Percentiles rank a stretch among this genome's conserved stretches.
These are phyloP conservation scores for Paguma larvata DNA, from an alignment of 2,797 vertebrate genomes.

Conservation along the genomic window DNA sequence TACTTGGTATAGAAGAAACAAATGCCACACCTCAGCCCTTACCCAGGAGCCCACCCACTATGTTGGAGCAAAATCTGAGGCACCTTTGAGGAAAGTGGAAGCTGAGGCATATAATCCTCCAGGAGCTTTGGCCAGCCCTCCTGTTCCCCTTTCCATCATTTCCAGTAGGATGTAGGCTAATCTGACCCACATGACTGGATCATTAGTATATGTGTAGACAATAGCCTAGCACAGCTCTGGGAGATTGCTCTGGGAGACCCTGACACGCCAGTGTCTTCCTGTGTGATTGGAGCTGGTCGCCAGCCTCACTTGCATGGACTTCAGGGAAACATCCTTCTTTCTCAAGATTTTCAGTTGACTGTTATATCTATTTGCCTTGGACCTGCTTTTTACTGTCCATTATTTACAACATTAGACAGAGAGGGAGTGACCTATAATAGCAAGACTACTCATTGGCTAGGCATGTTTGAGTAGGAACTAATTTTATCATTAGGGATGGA, in stretches of 20 bases:
- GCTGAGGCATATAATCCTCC: not conserved
- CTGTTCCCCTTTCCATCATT: not conserved
- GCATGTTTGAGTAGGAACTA: not conserved
- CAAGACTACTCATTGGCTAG: not conserved
- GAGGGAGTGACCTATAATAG: not conserved
- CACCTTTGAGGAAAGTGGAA: not conserved
- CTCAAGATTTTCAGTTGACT: not conserved
- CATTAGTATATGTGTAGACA: not conserved
- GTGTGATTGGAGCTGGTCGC: not conserved
- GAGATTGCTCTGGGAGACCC: not conserved
- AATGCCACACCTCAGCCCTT: not conserved
- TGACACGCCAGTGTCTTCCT: not conserved
- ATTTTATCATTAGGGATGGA: not conserved
- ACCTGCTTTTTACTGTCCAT: not conserved
- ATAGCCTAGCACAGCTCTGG: not conserved
- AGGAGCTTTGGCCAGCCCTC: not conserved
- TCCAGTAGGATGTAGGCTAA: not conserved
- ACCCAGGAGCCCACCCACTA: rapidly evolving
- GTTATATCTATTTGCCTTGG: not conserved
- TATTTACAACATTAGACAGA: not conserved
- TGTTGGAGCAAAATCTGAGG: not conserved
- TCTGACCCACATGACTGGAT: not conserved
- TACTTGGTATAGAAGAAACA: not conserved
- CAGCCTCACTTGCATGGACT: not conserved
- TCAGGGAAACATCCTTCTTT: not conserved